Percentiles rank a stretch among this genome's conserved stretches.
These are phyloP conservation scores for Datnioides undecimradiatus DNA, from an alignment of 2,113 vertebrate genomes.

Conservation along the genomic window DNA sequence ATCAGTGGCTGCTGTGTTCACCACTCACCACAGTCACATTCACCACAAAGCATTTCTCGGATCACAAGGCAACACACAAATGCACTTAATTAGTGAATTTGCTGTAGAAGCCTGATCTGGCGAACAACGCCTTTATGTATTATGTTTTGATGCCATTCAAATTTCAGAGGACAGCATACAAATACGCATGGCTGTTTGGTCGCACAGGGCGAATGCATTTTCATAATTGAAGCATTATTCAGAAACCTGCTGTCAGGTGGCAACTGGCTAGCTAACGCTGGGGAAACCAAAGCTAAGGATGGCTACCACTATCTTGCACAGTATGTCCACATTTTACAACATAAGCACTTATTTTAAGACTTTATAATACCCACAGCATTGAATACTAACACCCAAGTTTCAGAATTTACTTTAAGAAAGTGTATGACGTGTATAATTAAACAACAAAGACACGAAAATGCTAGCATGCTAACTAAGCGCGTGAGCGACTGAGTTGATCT, in stretches of 20 bases:
- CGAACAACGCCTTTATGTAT: not conserved
- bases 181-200: not conserved
- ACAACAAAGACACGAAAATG: not conserved
- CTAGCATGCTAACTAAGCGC: not conserved
- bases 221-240: not conserved
- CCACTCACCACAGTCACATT: too few species aligned
- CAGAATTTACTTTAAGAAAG: not conserved
- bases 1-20: too few species aligned
- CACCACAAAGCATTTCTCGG: not conserved
- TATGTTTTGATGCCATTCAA: not conserved
- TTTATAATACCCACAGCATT: not conserved
- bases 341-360: not conserved
- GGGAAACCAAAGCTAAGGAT: not conserved
- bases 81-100: too few species aligned
- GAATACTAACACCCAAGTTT: not conserved
- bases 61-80: not conserved
- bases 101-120: not conserved
- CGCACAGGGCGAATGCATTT: fast-evolving
- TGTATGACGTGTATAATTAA: not conserved
- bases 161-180: not conserved
- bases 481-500: not conserved
- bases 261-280: not conserved
- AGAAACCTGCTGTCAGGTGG: not conserved
- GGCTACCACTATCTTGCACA: not conserved
- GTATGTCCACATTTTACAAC: not conserved